A percentile compares a stretch with the other conserved stretches of the same genome.
Conservation (phyloP, 2,797 vertebrate genomes). For the Alauda arvensis region DNA sequence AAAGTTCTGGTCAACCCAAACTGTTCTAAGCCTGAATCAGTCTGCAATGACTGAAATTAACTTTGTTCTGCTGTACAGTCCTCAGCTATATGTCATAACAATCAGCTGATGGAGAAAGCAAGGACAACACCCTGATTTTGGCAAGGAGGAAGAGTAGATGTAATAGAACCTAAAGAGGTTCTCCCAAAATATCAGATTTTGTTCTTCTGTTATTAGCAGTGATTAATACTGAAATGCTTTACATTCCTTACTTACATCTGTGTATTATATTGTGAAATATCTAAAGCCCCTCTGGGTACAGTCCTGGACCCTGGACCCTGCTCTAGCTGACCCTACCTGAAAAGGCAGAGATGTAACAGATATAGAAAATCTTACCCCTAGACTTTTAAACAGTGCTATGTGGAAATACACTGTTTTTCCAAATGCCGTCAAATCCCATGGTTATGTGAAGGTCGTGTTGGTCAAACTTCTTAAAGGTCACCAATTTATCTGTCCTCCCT, state of each 20-base stretch:
- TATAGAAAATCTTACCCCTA: neutral
- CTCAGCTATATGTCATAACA: neutral
- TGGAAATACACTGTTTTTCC: neutral
- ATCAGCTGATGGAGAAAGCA: neutral
- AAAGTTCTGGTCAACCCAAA: neutral
- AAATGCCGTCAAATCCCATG: neutral
- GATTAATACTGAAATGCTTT: neutral
- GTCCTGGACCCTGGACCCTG: neutral
- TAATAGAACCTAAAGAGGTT: neutral
- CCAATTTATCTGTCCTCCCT: neutral
- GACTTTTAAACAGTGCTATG: neutral
- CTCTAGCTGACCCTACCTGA: neutral
- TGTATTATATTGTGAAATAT: neutral
- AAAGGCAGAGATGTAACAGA: neutral
- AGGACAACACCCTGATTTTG: neutral
- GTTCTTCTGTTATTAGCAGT: neutral
- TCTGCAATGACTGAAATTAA: neutral
- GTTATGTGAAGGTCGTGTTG: neutral
- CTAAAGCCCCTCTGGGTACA: neutral
- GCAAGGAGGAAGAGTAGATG: neutral
- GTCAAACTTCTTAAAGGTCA: neutral
- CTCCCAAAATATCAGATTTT: neutral
- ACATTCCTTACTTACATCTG: neutral
- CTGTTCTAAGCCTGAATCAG: neutral
- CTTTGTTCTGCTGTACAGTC: neutral